phyloP scores from a whole-genome alignment of 2,888 invertebrate genomes.

The Ophonus ardosiacus region DNA sequence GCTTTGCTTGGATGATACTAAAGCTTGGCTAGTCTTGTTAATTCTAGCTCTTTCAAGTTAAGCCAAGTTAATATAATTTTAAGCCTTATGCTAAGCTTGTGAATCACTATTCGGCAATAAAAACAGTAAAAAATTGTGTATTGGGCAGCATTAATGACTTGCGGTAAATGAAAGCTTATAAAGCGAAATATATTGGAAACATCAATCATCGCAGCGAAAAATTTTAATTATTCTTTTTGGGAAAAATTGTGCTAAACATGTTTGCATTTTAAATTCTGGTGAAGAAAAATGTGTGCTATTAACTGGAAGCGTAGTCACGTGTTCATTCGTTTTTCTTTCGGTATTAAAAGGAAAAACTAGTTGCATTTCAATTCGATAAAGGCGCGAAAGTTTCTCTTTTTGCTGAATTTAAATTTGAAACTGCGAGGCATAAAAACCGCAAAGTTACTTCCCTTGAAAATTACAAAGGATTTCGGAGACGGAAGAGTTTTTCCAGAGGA shows the following conservation, averaged over 20 bases:
- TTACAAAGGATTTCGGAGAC: conserved; percentile 45
- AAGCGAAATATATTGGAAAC: conserved; percentile 16
- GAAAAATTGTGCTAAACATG: conserved; percentile 16
- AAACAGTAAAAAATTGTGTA: too few relatives aligned
- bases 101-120: too few relatives aligned
- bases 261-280: conserved; percentile 30
- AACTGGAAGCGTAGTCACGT: conserved; percentile 26
- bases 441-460: conserved; percentile 56
- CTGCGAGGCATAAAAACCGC: conserved; percentile 32
- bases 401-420: conserved; percentile 54
- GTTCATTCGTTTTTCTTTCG: neutral
- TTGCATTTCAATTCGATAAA: conserved; percentile 50
- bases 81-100: too few relatives aligned
- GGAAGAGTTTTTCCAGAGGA: conserved; percentile 48
- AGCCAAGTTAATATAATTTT: too few relatives aligned
- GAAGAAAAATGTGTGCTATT: neutral
- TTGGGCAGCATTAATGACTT: neutral
- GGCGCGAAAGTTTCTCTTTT: conserved; percentile 41
- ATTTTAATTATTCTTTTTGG: conserved; percentile 14
- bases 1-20: too few relatives aligned
- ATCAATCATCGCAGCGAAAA: conserved; percentile 1
- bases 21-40: too few relatives aligned
- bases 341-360: conserved; percentile 46
- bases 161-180: conserved; percentile 3
- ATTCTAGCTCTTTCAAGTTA: too few relatives aligned